Base-by-base conservation (phyloP, 2,797 vertebrate genomes). In the Poeciliopsis turneri region DNA sequence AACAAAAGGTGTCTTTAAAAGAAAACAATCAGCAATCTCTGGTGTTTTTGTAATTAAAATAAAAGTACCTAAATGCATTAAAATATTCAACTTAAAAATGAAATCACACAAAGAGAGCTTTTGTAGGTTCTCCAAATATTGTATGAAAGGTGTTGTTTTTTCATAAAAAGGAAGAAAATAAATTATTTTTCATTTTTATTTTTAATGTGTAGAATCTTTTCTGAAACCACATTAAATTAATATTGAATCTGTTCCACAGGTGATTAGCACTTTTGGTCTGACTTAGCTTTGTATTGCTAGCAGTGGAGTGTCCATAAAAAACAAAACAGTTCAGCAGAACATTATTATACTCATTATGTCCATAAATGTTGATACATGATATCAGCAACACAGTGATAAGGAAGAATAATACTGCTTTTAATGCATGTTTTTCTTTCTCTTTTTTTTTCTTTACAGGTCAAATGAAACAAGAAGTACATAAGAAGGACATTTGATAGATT, bases 371-470 rank as follows among this genome's bases (percentile, higher is more conserved):
- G 8, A 68, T 23, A 68, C 20, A 36, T 64, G 20, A 64, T 13
- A 43, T 43, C 20, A 43, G 23, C 5, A 69, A 69, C 66, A 43
- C 13, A n/a, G 5, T 69, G 4, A 43, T 43, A 10, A 66, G 10
- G 8, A 20, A 33, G 20, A 39, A 45, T n/a, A 70, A 16, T 15
- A 43, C 25, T 16, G 23, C 30, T 49, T 75, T 59, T 13, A 8
- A 30, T 16, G 12, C 23, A 76, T 41, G 39, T 46, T 20, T 57
- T n/a, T 53, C 2, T 6, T n/a, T 47, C 45, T 41, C 39, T 28
- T 28, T 12, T 59, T 9, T 87, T n/a, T 89, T 71, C 71, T 59
- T 86, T 87, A 72, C 85, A 93, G 90, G 51, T 90, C 43, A 92
- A 91, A 89, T 93, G 80, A 90, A 89, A 83, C 18, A 41, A 74